Conservation (phyloP, 2,113 vertebrate genomes). For the Pavo muticus region DNA sequence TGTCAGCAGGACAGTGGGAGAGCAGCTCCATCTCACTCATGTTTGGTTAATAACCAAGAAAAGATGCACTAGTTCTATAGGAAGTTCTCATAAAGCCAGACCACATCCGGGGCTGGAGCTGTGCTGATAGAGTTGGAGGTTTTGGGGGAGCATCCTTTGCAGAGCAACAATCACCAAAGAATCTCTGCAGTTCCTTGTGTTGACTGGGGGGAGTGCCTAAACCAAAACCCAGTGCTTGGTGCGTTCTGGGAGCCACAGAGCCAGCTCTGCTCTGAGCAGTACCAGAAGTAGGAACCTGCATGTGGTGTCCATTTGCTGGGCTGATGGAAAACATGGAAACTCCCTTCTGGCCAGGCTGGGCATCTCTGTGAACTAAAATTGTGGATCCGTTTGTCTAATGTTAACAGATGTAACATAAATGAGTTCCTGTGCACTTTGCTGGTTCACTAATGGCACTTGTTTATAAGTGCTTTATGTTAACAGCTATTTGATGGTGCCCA, state of each 20-base stretch:
- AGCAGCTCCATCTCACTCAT: not conserved
- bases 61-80: not conserved
- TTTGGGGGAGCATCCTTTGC: not conserved
- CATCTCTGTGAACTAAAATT: not conserved
- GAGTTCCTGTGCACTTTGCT: constrained; percentile 62
- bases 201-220: not conserved
- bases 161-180: not conserved
- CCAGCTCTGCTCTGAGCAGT: not conserved
- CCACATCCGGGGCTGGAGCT: not conserved
- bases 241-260: not conserved
- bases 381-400: constrained; percentile 43
- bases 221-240: not conserved
- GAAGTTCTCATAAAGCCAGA: not conserved
- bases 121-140: not conserved
- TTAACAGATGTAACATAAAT: constrained; percentile 49
- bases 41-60: not conserved
- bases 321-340: constrained; percentile 8
- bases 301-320: not conserved
- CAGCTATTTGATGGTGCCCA: constrained; percentile 72
- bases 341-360: constrained; percentile 20
- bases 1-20: not conserved
- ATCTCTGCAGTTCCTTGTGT: not conserved
- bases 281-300: not conserved
- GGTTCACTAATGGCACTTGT: constrained; percentile 67
- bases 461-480: constrained; percentile 72